Evolutionary conservation across 2,888 invertebrate genomes (phyloP).

Genomic region (Dynastes hyllus): DNA sequence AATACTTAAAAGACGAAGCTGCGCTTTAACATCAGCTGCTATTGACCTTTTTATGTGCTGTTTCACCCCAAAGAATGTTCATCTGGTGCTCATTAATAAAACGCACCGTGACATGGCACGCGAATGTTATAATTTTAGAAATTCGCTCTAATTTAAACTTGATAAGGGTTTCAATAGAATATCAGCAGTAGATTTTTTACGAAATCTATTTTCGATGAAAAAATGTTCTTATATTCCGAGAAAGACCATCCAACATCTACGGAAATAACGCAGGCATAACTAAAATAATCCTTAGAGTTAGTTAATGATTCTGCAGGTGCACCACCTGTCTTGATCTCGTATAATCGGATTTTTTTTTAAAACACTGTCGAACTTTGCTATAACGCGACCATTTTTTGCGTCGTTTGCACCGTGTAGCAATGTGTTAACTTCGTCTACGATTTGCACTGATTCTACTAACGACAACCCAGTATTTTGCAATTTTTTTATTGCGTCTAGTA

Average conservation of each 20-base stretch:
- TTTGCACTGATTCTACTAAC: too few relatives aligned
- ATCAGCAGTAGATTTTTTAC: slow-evolving; percentile 31
- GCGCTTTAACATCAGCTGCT: not conserved
- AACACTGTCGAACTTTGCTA: too few relatives aligned
- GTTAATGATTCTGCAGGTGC: too few relatives aligned
- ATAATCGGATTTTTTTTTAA: too few relatives aligned
- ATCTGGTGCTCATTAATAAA: slow-evolving; percentile 45
- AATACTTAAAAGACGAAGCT: slow-evolving; percentile 23
- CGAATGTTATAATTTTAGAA: slow-evolving; percentile 47
- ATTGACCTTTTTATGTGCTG: slow-evolving; percentile 25
- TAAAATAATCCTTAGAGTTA: too few relatives aligned
- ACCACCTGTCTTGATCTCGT: too few relatives aligned
- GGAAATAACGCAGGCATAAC: too few relatives aligned
- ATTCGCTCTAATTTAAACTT: slow-evolving; percentile 51
- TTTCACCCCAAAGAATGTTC: slow-evolving; percentile 17
- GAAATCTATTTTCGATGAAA: not conserved
- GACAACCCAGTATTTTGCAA: too few relatives aligned
- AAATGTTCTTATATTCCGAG: slow-evolving; percentile 11
- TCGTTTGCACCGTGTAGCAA: too few relatives aligned
- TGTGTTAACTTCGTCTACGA: too few relatives aligned
- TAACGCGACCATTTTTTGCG: too few relatives aligned
- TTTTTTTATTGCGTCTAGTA: too few relatives aligned
- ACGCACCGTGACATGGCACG: slow-evolving; percentile 35
- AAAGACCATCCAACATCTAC: not conserved
- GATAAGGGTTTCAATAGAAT: slow-evolving; percentile 50